phyloP scores from a whole-genome alignment of 1,140 invertebrate genomes.

The Phthorimaea operculella region DNA sequence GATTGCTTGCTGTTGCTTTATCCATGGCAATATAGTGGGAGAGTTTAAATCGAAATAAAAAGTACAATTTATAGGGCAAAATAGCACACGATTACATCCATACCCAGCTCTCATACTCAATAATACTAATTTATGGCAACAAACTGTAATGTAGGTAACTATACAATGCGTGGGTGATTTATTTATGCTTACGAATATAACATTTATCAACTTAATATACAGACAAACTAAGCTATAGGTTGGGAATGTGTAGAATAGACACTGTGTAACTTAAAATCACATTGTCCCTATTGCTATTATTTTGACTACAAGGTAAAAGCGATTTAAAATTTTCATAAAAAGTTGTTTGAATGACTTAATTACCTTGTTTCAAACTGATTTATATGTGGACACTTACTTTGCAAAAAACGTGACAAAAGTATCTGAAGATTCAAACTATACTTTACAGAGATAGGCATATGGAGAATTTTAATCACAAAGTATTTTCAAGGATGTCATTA shows the following conservation, averaged over 20 bases:
- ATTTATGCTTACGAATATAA: slow-evolving; percentile 30
- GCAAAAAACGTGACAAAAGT: too few species aligned
- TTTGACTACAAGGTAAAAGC: too few species aligned
- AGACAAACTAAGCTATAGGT: slow-evolving; percentile 30
- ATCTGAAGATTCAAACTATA: too few species aligned
- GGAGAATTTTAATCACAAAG: too few species aligned
- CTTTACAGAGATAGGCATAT: too few species aligned
- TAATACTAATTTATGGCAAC: slow-evolving; percentile 62
- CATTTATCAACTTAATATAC: slow-evolving; percentile 25
- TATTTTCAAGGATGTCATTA: too few species aligned
- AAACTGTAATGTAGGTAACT: slow-evolving; percentile 54
- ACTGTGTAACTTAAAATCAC: neutral
- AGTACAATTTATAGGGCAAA: neutral
- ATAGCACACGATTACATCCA: slow-evolving; percentile 7
- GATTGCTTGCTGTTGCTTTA: slow-evolving; percentile 15
- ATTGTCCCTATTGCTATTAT: neutral
- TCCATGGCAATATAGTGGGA: slow-evolving; percentile 19
- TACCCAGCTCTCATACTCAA: slow-evolving; percentile 4
- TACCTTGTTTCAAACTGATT: too few species aligned
- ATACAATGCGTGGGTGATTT: slow-evolving; percentile 20
- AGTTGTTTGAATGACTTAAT: too few species aligned
- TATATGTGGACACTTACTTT: too few species aligned
- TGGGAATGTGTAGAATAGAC: neutral
- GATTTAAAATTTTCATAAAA: too few species aligned
- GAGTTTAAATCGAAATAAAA: neutral